A percentile compares a stretch with the other conserved stretches of the same genome.
phyloP scores from a whole-genome alignment of 2,113 vertebrate genomes.

The Catharus bicknelli region DNA sequence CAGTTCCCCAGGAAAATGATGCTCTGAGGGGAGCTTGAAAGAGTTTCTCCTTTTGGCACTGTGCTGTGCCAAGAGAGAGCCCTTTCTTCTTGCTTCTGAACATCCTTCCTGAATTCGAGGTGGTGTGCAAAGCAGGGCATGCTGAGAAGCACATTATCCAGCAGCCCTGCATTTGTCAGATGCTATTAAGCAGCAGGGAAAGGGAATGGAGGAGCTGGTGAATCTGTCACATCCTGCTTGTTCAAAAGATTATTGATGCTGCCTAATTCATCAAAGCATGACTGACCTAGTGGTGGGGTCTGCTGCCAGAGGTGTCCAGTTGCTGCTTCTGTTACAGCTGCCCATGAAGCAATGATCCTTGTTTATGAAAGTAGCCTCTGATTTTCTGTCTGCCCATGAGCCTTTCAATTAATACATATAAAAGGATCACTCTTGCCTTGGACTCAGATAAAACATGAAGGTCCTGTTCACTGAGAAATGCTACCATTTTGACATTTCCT shows the following conservation, averaged over 20 bases:
- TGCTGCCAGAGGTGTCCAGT: background rate
- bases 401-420: background rate
- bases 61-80: background rate
- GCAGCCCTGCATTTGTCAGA: conserved; percentile 39
- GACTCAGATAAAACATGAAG: background rate
- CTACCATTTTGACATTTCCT: background rate
- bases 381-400: background rate
- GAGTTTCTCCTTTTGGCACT: background rate
- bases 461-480: background rate
- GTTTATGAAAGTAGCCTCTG: background rate
- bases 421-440: background rate
- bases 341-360: background rate
- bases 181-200: conserved; percentile 6
- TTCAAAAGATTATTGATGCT: conserved; percentile 47
- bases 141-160: background rate
- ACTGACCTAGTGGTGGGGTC: background rate
- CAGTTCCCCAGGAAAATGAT: background rate
- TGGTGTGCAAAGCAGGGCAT: background rate
- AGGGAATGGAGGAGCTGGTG: conserved; percentile 4
- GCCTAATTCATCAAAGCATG: conserved; percentile 23
- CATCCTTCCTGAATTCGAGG: background rate
- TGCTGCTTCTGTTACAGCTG: background rate
- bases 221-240: conserved; percentile 37
- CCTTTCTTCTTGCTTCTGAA: background rate
- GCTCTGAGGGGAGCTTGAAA: background rate